Percentiles rank a stretch among this genome's conserved stretches.
Conservation (phyloP, 2,888 invertebrate genomes). For the Dolomedes plantarius region DNA sequence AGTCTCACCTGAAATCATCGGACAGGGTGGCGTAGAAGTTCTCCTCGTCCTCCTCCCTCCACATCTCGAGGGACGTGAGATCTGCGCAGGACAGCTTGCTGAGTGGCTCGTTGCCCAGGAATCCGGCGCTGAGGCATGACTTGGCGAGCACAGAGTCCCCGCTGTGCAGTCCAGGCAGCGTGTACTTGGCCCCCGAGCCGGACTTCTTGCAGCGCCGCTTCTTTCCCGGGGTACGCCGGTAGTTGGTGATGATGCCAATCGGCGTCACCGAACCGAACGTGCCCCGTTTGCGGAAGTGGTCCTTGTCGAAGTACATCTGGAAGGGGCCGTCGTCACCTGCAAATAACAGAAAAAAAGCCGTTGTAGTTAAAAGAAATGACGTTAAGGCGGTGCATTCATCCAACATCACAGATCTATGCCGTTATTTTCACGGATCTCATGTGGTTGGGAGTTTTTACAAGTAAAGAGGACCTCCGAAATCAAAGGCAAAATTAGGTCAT, state of each 20-base stretch:
- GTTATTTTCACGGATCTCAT: no score
- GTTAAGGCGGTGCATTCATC: no score
- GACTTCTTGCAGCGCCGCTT: neutral
- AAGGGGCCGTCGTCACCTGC: conserved; percentile 81
- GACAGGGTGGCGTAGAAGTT: conserved; percentile 78
- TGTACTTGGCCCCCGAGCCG: conserved; percentile 35
- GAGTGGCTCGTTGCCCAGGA: conserved; percentile 49
- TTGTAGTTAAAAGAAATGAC: no score
- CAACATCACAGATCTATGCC: no score
- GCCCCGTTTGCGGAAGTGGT: conserved; percentile 78
- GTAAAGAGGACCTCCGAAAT: no score
- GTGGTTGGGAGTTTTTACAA: no score
- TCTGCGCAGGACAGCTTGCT: conserved; percentile 63
- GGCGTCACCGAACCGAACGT: conserved; percentile 68
- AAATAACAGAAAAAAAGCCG: conserved; percentile 59
- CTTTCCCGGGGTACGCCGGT: conserved; percentile 52
- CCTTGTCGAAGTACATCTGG: conserved; percentile 78
- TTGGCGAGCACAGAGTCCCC: conserved; percentile 50
- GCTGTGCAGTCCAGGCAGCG: conserved; percentile 45
- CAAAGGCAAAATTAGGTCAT: no score
- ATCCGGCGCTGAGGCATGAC: conserved; percentile 16
- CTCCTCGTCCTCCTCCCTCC: conserved; percentile 73
- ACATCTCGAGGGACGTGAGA: conserved; percentile 59
- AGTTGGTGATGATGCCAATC: conserved; percentile 70
- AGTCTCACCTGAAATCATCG: conserved; percentile 72